A percentile compares a stretch with the other conserved stretches of the same genome.
phyloP scores from a whole-genome alignment of 53 echinoderm and acorn worm species.

The Glandiceps talaboti region DNA sequence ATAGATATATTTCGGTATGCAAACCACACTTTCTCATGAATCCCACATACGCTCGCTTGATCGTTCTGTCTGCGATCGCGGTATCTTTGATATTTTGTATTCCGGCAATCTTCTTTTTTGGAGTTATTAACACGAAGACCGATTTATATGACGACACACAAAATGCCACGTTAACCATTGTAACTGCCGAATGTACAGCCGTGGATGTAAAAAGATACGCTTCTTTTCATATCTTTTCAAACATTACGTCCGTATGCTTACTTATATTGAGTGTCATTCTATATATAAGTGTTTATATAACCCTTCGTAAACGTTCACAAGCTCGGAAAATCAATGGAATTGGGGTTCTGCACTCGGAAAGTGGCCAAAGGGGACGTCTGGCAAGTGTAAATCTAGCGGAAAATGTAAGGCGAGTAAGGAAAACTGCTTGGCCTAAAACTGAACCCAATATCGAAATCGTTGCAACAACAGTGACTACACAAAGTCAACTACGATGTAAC shows the following conservation, averaged over 20 bases:
- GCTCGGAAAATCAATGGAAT: too few relatives aligned
- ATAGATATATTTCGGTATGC: slow-evolving; percentile 21
- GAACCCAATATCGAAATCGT: background rate
- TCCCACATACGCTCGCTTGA: slow-evolving; percentile 1
- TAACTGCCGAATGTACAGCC: slow-evolving; percentile 13
- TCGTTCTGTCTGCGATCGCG: background rate
- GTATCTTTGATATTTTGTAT: background rate
- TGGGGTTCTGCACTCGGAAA: background rate
- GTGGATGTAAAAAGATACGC: background rate
- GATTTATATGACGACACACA: background rate
- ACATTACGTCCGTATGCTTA: background rate
- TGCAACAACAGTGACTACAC: background rate
- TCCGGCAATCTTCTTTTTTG: background rate
- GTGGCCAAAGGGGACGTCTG: background rate
- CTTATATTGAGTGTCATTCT: background rate
- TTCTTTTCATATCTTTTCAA: background rate
- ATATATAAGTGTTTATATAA: background rate
- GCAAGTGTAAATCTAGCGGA: background rate
- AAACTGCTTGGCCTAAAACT: background rate
- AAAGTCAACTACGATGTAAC: background rate
- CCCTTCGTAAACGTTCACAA: background rate
- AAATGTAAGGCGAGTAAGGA: background rate
- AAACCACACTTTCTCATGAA: slow-evolving; percentile 6
- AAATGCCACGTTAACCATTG: background rate
- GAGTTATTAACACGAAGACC: background rate